These are phyloP conservation scores for Pseudochirops cupreus DNA, from an alignment of 2,797 vertebrate species.

Conservation along the genomic window DNA sequence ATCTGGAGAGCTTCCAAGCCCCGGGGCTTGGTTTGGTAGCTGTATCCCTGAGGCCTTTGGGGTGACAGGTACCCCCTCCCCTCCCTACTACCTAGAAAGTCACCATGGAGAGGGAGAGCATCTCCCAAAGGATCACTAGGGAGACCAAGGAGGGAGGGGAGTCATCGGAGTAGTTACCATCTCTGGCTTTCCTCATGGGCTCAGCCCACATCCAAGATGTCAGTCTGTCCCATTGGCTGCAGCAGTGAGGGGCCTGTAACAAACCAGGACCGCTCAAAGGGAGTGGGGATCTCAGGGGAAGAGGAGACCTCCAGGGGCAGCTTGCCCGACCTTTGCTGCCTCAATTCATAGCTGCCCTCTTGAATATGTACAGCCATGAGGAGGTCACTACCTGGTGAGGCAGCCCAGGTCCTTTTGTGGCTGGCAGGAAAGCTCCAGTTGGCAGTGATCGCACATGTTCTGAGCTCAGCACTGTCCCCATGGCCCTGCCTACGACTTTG, in stretches of 20 bases:
- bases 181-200: too few relatives aligned
- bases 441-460: neutral
- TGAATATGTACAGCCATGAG: neutral
- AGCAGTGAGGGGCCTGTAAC: fast-evolving
- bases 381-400: neutral
- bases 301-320: neutral
- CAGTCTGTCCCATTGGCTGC: too few relatives aligned
- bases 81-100: neutral
- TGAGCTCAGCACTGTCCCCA: neutral
- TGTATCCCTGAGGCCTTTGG: neutral
- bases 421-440: neutral
- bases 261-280: neutral
- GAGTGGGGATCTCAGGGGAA: neutral
- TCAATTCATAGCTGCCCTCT: neutral
- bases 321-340: neutral
- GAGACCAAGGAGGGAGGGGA: neutral
- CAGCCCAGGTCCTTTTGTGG: too few relatives aligned
- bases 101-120: neutral
- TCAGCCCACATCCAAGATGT: too few relatives aligned
- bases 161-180: neutral
- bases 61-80: neutral
- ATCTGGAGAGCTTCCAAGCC: neutral
- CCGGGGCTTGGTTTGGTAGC: neutral
- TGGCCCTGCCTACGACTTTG: neutral
- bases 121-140: neutral